phyloP scores from a whole-genome alignment of 2,113 vertebrate species.

The Passer domesticus region DNA sequence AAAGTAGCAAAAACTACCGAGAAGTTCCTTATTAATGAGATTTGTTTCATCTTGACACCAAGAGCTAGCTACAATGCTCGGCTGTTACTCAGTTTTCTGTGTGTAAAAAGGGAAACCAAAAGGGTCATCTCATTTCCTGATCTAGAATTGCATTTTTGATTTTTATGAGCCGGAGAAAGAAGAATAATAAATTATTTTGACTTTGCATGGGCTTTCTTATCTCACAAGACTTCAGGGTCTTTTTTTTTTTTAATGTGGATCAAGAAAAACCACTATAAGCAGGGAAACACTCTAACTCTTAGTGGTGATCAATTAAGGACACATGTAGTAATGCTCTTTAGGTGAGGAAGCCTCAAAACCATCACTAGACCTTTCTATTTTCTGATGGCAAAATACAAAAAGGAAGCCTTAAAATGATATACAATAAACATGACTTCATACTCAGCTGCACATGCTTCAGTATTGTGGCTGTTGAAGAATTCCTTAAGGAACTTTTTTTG shows the following conservation, averaged over 20 bases:
- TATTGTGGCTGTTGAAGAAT: background rate
- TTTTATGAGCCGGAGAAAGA: background rate
- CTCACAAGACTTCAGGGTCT: background rate
- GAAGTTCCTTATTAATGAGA: background rate
- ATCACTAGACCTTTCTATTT: rapidly evolving
- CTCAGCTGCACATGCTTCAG: background rate
- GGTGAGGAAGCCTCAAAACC: background rate
- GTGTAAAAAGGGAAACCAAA: background rate
- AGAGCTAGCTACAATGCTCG: background rate
- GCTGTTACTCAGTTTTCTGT: background rate
- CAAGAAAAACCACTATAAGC: background rate
- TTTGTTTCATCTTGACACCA: background rate
- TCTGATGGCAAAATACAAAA: background rate
- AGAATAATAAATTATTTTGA: background rate
- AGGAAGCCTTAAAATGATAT: background rate
- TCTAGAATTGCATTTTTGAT: background rate
- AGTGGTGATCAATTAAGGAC: background rate
- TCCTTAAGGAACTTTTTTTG: background rate
- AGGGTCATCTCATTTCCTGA: background rate
- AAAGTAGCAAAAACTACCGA: background rate
- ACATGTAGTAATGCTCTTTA: background rate
- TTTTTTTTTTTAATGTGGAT: background rate
- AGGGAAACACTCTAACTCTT: background rate
- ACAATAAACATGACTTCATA: background rate
- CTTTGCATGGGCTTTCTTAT: background rate